phyloP scores from a whole-genome alignment of 1,140 invertebrate species.

The Heliconius eleuchia region DNA sequence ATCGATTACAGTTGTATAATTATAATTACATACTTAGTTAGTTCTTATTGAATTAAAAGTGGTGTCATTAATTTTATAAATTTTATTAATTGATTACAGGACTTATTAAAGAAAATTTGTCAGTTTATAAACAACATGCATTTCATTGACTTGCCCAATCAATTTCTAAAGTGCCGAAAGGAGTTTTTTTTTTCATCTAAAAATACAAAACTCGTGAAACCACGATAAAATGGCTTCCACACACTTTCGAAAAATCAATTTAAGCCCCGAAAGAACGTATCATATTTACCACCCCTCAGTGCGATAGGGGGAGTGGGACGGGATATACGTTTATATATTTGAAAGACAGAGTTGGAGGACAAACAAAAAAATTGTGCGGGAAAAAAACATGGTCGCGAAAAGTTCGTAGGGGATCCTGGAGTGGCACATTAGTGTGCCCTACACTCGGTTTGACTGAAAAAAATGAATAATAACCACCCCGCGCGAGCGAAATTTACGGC shows the following conservation, averaged over 20 bases:
- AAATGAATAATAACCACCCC: conserved; percentile 74
- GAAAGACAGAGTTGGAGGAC: conserved; percentile 50
- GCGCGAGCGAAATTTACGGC: conserved; percentile 55
- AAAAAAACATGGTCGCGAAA: conserved; percentile 76
- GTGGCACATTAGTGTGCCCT: conserved; percentile 71
- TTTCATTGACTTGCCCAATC: neutral
- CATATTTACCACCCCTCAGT: conserved; percentile 75
- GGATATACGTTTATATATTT: conserved; percentile 13
- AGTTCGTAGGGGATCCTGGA: conserved; percentile 67
- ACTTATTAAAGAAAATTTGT: no score
- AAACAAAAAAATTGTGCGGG: conserved; percentile 70
- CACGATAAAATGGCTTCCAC: conserved; percentile 65
- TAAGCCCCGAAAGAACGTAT: conserved; percentile 74
- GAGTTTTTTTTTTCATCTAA: neutral
- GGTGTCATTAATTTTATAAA: no score
- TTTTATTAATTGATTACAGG: no score
- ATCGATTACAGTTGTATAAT: no score
- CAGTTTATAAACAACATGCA: neutral
- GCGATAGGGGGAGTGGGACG: conserved; percentile 56
- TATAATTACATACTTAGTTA: no score
- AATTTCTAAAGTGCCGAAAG: neutral
- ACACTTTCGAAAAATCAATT: conserved; percentile 77
- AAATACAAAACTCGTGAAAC: conserved; percentile 36
- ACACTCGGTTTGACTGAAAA: conserved; percentile 66
- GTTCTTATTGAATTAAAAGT: no score